Evolutionary conservation across 2,113 vertebrate species (phyloP), one percentile per base, ranked within the genome.

Genomic region (Muntiacus reevesi): DNA sequence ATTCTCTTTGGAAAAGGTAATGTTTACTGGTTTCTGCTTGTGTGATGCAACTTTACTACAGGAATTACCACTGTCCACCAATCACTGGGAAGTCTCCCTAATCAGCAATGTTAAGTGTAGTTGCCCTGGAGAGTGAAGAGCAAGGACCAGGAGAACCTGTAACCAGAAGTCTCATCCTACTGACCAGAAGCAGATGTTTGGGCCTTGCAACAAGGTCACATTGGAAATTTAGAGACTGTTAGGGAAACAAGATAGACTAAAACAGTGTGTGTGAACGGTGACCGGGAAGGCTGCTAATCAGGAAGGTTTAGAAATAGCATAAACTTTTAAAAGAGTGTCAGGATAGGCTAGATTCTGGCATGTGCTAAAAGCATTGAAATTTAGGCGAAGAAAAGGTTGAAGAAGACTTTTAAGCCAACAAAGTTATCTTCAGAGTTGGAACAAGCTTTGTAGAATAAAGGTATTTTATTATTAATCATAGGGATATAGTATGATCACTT

Each of bases 181-280:
- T 95, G 6, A 27, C n/a, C 1, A 0, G 10, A 15, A 85, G 33
- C 30, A 88, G 83, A 17, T 33, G 59, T 15, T 57, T 59, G 55
- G 25, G 27, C n/a, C 95, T 95, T 94, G 84, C 6, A 4, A 23
- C 21, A 47, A n/a, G 62, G 43, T 84, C 43, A 60, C 17, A 0
- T 12, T 85, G 64, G 27, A 45, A 93, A 36, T 19, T 82, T 47
- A 71, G 60, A 97, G 92, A 97, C 82, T 92, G 94, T n/a, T 54
- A 89, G 27, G 71, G 89, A 98, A 97, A 87, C 88, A 2, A 6
- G 7, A 92, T 96, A 47, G 13, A 83, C 23, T 92, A 67, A 52
- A 74, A 57, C 43, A 47, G 2, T 52, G 11, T 45, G 9, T 89
- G 5, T 7, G 25, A 91, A 95, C 50, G 55, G 50, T 7, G 1